Evolutionary conservation across 2,888 invertebrate genomes (phyloP).

Genomic region (Leptopilina myrica): DNA sequence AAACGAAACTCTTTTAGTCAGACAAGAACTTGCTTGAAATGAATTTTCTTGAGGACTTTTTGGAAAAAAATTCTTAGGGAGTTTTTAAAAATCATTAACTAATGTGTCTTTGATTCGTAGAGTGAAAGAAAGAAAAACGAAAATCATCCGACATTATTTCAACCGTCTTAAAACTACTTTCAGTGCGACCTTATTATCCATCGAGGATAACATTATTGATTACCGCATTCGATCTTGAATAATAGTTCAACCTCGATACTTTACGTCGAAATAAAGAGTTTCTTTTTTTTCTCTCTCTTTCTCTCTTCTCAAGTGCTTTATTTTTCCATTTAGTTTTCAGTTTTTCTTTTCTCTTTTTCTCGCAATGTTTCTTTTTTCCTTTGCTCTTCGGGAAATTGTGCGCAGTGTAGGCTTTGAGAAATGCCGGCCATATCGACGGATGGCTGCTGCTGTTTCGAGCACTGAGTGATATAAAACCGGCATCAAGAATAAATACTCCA

Average conservation of each 20-base stretch:
- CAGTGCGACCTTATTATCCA: slow-evolving; percentile 33
- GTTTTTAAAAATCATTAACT: no score
- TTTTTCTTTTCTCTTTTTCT: not conserved
- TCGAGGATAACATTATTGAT: slow-evolving; percentile 52
- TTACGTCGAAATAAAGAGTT: slow-evolving; percentile 44
- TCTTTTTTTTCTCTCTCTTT: slow-evolving; percentile 34
- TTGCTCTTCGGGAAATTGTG: slow-evolving; percentile 43
- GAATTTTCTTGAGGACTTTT: no score
- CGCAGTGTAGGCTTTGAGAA: slow-evolving; percentile 47
- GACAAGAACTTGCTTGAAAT: no score
- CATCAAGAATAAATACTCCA: slow-evolving; percentile 72
- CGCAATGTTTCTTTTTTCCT: slow-evolving; percentile 21
- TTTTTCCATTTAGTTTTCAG: not conserved
- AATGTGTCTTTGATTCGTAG: no score
- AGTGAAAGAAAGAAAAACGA: no score
- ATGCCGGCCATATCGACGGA: slow-evolving; percentile 51
- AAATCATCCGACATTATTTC: no score
- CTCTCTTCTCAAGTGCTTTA: slow-evolving; percentile 1
- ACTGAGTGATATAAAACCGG: slow-evolving; percentile 72
- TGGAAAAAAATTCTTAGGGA: no score
- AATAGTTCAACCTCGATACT: slow-evolving; percentile 49
- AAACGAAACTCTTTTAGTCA: no score
- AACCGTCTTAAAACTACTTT: slow-evolving; percentile 15
- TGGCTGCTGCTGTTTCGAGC: slow-evolving; percentile 43
- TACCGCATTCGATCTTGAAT: slow-evolving; percentile 17